These are phyloP conservation scores for Pelvicachromis taeniatus DNA, from an alignment of 2,113 vertebrate species.

Conservation along the genomic window DNA sequence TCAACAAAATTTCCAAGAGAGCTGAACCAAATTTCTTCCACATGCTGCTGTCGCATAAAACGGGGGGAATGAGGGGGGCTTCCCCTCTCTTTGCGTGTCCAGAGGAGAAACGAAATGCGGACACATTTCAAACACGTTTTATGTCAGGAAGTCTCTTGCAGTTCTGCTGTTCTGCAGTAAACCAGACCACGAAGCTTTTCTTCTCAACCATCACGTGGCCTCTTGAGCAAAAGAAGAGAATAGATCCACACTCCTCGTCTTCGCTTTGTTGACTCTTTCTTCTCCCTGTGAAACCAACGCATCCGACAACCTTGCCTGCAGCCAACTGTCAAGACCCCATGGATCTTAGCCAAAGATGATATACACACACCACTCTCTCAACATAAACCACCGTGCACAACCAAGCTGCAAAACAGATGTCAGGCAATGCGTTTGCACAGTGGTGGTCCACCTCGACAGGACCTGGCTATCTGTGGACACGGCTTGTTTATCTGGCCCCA, in stretches of 20 bases:
- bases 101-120: neutral
- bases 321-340: slow-evolving; percentile 56
- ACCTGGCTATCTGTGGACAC: slow-evolving; percentile 34
- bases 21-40: slow-evolving; percentile 59
- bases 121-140: slow-evolving; percentile 25
- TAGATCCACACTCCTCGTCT: neutral
- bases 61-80: neutral
- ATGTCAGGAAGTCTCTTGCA: neutral
- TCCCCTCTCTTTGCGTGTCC: neutral
- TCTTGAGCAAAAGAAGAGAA: neutral
- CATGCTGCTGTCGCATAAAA: slow-evolving; percentile 41
- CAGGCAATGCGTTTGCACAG: slow-evolving; percentile 25
- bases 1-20: slow-evolving; percentile 48
- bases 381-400: slow-evolving; percentile 52
- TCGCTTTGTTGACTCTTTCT: neutral
- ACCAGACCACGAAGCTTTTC: neutral
- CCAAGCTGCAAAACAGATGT: slow-evolving; percentile 75
- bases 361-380: slow-evolving; percentile 60
- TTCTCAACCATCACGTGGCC: neutral
- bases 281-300: slow-evolving; percentile 14
- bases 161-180: neutral
- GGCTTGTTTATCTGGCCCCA: slow-evolving; percentile 36
- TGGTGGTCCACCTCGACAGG: slow-evolving; percentile 43
- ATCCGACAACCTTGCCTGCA: slow-evolving; percentile 42
- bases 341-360: slow-evolving; percentile 63